phyloP scores from a whole-genome alignment of 2,113 vertebrate genomes.

The Geothlypis trichas region DNA sequence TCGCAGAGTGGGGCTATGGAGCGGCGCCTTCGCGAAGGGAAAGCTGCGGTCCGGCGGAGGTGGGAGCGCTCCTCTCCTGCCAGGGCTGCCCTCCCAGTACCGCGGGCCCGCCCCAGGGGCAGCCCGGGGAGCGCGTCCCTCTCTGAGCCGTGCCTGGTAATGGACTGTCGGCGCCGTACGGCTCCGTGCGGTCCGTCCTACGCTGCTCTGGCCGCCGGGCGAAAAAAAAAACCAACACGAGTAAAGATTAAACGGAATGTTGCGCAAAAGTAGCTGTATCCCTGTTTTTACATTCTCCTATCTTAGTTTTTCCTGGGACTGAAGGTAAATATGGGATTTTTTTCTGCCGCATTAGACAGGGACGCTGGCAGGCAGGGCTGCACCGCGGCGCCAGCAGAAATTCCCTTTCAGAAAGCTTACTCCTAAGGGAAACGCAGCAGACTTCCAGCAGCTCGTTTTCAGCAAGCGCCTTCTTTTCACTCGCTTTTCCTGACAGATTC shows the following conservation, averaged over 20 bases:
- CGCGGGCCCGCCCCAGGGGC: not conserved
- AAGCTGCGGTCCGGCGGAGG: rapidly evolving
- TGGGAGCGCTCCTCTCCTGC: not conserved
- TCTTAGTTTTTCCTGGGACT: not conserved
- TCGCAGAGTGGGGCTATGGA: rapidly evolving
- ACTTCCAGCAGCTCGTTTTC: not conserved
- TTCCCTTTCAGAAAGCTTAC: rapidly evolving
- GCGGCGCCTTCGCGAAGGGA: rapidly evolving
- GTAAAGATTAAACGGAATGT: not conserved
- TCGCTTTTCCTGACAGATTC: not conserved
- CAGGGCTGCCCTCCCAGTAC: not conserved
- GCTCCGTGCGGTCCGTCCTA: too few species aligned
- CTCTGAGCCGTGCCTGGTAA: rapidly evolving
- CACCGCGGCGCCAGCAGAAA: not conserved
- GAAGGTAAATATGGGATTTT: not conserved
- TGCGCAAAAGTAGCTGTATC: not conserved
- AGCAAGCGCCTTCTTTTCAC: not conserved
- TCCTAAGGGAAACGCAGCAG: not conserved
- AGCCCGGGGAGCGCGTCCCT: not conserved
- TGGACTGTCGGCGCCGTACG: rapidly evolving
- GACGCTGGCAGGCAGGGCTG: not conserved
- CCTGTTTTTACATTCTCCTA: not conserved
- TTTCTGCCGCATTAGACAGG: not conserved
- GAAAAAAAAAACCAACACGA: not conserved
- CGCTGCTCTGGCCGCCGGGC: not conserved